Conservation (phyloP, 2,888 invertebrate species). For the Drosophila acutilabella region DNA sequence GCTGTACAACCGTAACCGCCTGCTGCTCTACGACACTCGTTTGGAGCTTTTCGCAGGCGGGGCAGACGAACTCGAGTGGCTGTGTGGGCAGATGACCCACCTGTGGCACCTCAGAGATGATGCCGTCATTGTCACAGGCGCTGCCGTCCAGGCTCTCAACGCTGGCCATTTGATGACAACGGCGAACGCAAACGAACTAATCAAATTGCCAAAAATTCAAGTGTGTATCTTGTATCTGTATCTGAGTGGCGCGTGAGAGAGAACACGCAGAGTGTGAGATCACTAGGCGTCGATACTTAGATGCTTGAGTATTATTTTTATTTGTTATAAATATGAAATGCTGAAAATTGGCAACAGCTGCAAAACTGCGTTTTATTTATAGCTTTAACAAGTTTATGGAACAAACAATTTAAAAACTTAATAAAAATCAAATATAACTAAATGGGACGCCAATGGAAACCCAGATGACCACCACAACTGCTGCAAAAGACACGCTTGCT, state of each 20-base stretch:
- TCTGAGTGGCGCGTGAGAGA: background rate
- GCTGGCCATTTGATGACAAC: constrained; percentile 67
- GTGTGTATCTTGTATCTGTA: background rate
- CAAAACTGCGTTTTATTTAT: constrained; percentile 58
- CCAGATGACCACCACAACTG: constrained; percentile 83
- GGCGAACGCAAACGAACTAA: constrained; percentile 54
- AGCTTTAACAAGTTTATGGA: constrained; percentile 39
- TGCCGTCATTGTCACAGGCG: constrained; percentile 54
- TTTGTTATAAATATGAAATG: constrained; percentile 15
- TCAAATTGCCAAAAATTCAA: constrained; percentile 12
- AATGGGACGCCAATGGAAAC: constrained; percentile 80
- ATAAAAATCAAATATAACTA: constrained; percentile 36
- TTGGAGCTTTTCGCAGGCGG: constrained; percentile 71
- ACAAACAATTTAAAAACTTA: constrained; percentile 5
- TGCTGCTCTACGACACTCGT: constrained; percentile 64
- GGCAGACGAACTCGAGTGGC: constrained; percentile 76
- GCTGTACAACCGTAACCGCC: constrained; percentile 74
- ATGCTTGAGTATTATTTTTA: constrained; percentile 40
- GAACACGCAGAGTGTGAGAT: constrained; percentile 8
- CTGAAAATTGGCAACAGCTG: constrained; percentile 65
- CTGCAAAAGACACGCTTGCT: constrained; percentile 82
- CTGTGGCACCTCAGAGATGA: constrained; percentile 68
- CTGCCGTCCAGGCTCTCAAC: constrained; percentile 68
- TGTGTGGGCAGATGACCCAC: constrained; percentile 73
- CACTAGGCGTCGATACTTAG: constrained; percentile 31